phyloP scores from a whole-genome alignment of 2,888 invertebrate genomes.

The Gasteruption jaculator region DNA sequence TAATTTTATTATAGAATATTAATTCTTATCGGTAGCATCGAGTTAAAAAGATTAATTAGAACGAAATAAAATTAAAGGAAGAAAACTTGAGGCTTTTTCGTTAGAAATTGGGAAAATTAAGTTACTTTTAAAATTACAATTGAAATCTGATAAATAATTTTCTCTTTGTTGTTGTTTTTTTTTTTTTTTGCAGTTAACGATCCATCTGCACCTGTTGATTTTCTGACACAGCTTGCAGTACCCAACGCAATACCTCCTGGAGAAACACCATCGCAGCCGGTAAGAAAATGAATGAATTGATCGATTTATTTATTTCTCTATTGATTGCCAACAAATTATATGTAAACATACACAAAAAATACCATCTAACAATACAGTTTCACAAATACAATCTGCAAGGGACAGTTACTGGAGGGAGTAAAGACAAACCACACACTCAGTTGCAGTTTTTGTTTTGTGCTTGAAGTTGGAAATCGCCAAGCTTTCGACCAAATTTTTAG shows the following conservation, averaged over 20 bases:
- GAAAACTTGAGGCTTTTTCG: no score
- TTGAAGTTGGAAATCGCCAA: conserved; percentile 16
- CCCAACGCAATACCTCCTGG: conserved; percentile 36
- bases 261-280: conserved; percentile 41
- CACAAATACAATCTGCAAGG: no score
- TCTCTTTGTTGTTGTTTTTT: conserved; percentile 11
- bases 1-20: no score
- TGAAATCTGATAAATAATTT: no score
- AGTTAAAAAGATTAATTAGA: no score
- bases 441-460: no score
- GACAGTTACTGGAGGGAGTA: no score
- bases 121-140: no score
- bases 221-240: conserved; percentile 51
- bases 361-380: conserved; percentile 34
- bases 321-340: conserved; percentile 9
- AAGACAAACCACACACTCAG: no score
- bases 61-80: no score
- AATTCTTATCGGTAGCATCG: no score
- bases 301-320: conserved; percentile 7
- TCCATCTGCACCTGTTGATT: conserved; percentile 58
- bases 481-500: conserved; percentile 35
- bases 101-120: no score
- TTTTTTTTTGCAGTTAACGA: conserved; percentile 47
- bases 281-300: conserved; percentile 27
- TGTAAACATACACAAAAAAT: conserved; percentile 26